Percentiles rank a stretch among this genome's conserved stretches.
phyloP scores from a whole-genome alignment of 1,140 invertebrate species.

The Drosophila sechellia region DNA sequence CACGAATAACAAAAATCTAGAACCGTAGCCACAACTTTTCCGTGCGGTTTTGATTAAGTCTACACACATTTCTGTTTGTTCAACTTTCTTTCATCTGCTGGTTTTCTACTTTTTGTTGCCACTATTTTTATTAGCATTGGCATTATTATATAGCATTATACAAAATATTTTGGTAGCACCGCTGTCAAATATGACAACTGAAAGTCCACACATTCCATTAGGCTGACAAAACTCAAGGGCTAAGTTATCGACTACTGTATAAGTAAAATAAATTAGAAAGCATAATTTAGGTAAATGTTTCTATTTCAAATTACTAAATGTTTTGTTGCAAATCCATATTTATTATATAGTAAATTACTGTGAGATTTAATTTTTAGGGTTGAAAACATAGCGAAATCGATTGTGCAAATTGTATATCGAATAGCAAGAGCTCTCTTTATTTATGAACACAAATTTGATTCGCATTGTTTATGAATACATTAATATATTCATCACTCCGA shows the following conservation, averaged over 20 bases:
- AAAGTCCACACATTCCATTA: conserved; percentile 50
- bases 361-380: background rate
- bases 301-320: background rate
- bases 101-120: conserved; percentile 13
- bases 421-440: conserved; percentile 4
- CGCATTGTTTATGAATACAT: conserved; percentile 25
- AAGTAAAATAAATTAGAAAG: too few species aligned
- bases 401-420: conserved; percentile 11
- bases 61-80: conserved; percentile 24
- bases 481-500: conserved; percentile 35
- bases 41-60: conserved; percentile 56
- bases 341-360: conserved; percentile 29
- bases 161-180: conserved; percentile 14
- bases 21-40: conserved; percentile 31
- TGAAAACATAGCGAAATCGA: conserved; percentile 11
- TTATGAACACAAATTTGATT: conserved; percentile 22
- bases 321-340: background rate
- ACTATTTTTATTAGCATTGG: too few species aligned
- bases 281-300: background rate
- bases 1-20: conserved; percentile 3
- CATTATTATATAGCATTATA: too few species aligned
- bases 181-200: conserved; percentile 54
- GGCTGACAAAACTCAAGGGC: conserved; percentile 41
- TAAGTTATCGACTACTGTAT: conserved; percentile 17
- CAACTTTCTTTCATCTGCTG: conserved; percentile 20